Evolutionary conservation across 2,888 invertebrate genomes (phyloP).

Genomic region (Limnephilus rhombicus): DNA sequence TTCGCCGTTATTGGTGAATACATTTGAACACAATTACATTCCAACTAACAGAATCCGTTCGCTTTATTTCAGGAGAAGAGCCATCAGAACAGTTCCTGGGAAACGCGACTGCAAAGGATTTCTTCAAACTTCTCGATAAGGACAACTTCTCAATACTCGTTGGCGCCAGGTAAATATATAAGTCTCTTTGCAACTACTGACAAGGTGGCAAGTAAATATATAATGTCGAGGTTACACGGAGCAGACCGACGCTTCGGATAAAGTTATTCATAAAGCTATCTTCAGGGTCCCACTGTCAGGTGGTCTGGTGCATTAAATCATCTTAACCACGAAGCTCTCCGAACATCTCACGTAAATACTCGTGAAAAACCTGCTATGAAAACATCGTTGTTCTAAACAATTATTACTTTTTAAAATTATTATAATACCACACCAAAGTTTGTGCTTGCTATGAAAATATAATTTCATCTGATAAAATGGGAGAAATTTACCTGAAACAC

Average conservation of each 20-base stretch:
- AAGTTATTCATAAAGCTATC: not conserved
- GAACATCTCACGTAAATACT: no score
- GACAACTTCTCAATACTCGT: slow-evolving; percentile 91
- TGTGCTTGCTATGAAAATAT: not conserved
- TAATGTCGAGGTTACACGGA: not conserved
- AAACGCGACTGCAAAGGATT: slow-evolving; percentile 88
- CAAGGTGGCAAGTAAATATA: not conserved
- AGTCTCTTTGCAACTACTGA: not conserved
- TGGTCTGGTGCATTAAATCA: not conserved
- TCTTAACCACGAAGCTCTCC: not conserved
- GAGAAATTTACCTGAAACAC: not conserved
- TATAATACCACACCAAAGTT: not conserved
- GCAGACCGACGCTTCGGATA: not conserved
- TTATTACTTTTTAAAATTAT: not conserved
- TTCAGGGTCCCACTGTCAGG: not conserved
- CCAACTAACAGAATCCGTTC: not conserved
- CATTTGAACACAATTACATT: not conserved
- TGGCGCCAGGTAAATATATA: slow-evolving; percentile 87
- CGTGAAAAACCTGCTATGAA: not conserved
- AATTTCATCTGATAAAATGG: not conserved
- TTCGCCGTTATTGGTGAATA: not conserved
- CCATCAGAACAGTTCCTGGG: slow-evolving; percentile 87
- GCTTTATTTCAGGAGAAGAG: slow-evolving; percentile 80
- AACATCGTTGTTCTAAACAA: not conserved
- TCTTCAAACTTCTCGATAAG: slow-evolving; percentile 93